Evolutionary conservation across 1,140 invertebrate species (phyloP).

Genomic region (Aphidius gifuensis): DNA sequence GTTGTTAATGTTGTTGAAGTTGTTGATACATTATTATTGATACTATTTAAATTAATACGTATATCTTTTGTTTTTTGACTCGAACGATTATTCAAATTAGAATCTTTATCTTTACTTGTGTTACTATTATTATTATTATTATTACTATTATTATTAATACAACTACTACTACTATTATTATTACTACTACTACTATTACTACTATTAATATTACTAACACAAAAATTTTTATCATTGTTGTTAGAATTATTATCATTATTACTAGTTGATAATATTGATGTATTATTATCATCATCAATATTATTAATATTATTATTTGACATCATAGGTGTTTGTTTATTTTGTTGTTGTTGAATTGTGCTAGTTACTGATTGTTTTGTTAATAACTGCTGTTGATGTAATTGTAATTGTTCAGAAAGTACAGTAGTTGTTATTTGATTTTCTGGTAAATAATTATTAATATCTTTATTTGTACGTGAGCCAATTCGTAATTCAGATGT

Average conservation of each 20-base stretch:
- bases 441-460: constrained; percentile 27
- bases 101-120: constrained; percentile 44
- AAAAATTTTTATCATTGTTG: constrained; percentile 44
- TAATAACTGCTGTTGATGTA: constrained; percentile 38
- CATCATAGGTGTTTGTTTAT: constrained; percentile 32
- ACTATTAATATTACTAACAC: background rate
- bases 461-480: background rate
- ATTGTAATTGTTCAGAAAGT: constrained; percentile 46
- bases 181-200: too few relatives aligned
- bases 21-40: constrained; percentile 37
- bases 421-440: constrained; percentile 35
- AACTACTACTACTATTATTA: too few relatives aligned
- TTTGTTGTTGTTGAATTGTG: constrained; percentile 38
- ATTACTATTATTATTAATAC: too few relatives aligned
- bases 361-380: constrained; percentile 44
- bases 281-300: too few relatives aligned
- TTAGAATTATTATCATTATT: constrained; percentile 47
- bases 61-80: constrained; percentile 50
- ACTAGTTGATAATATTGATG: constrained; percentile 35
- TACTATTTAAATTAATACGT: constrained; percentile 49
- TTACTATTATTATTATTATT: constrained; percentile 33
- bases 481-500: background rate
- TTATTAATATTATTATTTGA: too few relatives aligned
- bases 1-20: constrained; percentile 39
- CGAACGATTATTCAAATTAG: constrained; percentile 44